A percentile compares a stretch with the other conserved stretches of the same genome.
Evolutionary conservation across 2,797 vertebrate genomes (phyloP).

Genomic region (Poecilia wingei): DNA sequence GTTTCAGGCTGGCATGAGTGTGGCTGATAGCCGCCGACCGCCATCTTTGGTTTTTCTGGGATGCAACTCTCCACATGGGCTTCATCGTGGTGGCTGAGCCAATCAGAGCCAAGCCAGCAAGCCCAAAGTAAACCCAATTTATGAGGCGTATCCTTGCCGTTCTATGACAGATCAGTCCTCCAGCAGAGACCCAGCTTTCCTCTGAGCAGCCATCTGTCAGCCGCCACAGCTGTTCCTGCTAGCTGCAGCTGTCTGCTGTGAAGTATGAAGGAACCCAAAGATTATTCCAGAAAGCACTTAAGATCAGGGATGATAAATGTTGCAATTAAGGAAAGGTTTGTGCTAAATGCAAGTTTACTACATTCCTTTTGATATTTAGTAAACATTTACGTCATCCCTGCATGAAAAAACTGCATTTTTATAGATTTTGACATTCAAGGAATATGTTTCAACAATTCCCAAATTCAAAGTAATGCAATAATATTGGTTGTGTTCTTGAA

Average conservation of each 20-base stretch:
- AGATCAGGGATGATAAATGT: constrained; percentile 15
- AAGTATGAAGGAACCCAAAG: constrained; percentile 28
- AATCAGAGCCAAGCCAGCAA: constrained; percentile 43
- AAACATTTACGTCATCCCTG: background rate
- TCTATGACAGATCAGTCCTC: constrained; percentile 54
- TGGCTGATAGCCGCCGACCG: constrained; percentile 55
- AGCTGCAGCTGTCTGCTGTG: constrained; percentile 58
- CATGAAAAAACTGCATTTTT: background rate
- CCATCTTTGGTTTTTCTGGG: constrained; percentile 58
- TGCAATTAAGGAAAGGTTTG: background rate
- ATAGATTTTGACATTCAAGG: background rate
- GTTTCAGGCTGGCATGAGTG: constrained; percentile 45
- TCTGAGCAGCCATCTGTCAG: constrained; percentile 52
- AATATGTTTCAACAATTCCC: background rate
- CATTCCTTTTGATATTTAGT: background rate
- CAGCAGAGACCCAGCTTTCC: constrained; percentile 39
- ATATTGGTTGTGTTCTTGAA: background rate
- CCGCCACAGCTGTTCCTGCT: constrained; percentile 52
- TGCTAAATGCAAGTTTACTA: background rate
- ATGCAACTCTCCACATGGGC: constrained; percentile 54
- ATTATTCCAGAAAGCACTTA: constrained; percentile 26
- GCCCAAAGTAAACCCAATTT: constrained; percentile 43
- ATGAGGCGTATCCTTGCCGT: constrained; percentile 41
- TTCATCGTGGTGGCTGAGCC: constrained; percentile 46
- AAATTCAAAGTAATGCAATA: background rate